Evolutionary conservation across 1,140 invertebrate genomes (phyloP), one percentile per base, ranked within the genome.

Genomic region (Hesperophylax magnus): DNA sequence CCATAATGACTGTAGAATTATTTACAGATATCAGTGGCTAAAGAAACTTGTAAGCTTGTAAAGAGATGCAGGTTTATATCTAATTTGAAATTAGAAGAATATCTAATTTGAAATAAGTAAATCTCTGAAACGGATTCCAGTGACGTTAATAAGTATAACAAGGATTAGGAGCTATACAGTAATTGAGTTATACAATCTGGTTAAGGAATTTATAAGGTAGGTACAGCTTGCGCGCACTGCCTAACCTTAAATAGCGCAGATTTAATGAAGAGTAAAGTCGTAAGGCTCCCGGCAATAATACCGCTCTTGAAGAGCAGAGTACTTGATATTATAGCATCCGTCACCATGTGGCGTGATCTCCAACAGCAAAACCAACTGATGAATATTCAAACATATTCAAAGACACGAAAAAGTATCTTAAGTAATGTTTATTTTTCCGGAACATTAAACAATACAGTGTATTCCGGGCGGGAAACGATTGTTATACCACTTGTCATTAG

Each of bases 401-500:
- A 53, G 6, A 71, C 67, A 47, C 15, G 20, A 71, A 71, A 71
- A 69, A 71, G 18, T 39, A 6, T 27, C 3, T 34, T 14, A 69
- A 69, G n/a, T 8, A 69, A 52, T 71, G n/a, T 71, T 71, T 20
- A 71, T 71, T 71, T 71, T 71, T 71, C 53, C 67, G 67, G 67
- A 71, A 71, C 67, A 71, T 71, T 71, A 53, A 71, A 71, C 67
- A 71, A 71, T 71, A 22, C 65, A 18, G 22, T n/a, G 27, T 22
- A 52, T 34, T 69, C 67, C 39, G 39, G 34, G 3, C n/a, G n/a
- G 34, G 39, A 20, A 71, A 47, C 39, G n/a, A 71, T 71, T 71
- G 67, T 47, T 52, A 18, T 22, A 52, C 67, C 39, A 53, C 53
- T 71, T 71, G 39, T 53, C 67, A 71, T 71, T 71, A 20, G n/a